A percentile compares a stretch with the other conserved stretches of the same genome.
phyloP scores from a whole-genome alignment of 1,140 invertebrate genomes.

The Babylonia areolata region DNA sequence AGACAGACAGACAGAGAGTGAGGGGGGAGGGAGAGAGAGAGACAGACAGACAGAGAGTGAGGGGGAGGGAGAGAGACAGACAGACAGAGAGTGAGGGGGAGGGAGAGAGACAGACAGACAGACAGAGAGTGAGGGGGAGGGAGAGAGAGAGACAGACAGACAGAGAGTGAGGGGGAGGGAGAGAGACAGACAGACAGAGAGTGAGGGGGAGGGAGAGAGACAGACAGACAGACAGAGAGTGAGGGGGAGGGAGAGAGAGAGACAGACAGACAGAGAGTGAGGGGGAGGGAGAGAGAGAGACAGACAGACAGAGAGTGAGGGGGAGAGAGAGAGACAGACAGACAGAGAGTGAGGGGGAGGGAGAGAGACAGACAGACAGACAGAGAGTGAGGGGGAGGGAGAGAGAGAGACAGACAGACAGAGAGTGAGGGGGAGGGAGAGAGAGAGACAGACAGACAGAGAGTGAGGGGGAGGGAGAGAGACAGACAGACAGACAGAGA shows the following conservation, averaged over 20 bases:
- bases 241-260: constrained; percentile 5
- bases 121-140: not conserved
- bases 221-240: constrained; percentile 11
- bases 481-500: no score
- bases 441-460: not conserved
- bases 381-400: not conserved
- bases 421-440: no score
- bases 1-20: not conserved
- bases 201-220: constrained; percentile 8
- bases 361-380: not conserved
- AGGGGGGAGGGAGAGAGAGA: not conserved
- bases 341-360: no score
- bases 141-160: constrained; percentile 26
- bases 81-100: not conserved
- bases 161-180: constrained; percentile 14
- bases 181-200: not conserved
- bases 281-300: constrained; percentile 30
- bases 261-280: constrained; percentile 10
- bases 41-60: not conserved
- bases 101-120: not conserved
- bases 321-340: no score
- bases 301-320: not conserved
- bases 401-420: not conserved
- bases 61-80: not conserved
- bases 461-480: not conserved